These are phyloP conservation scores for Eupsittula cactorum DNA, from an alignment of 2,113 vertebrate species.

Conservation along the genomic window DNA sequence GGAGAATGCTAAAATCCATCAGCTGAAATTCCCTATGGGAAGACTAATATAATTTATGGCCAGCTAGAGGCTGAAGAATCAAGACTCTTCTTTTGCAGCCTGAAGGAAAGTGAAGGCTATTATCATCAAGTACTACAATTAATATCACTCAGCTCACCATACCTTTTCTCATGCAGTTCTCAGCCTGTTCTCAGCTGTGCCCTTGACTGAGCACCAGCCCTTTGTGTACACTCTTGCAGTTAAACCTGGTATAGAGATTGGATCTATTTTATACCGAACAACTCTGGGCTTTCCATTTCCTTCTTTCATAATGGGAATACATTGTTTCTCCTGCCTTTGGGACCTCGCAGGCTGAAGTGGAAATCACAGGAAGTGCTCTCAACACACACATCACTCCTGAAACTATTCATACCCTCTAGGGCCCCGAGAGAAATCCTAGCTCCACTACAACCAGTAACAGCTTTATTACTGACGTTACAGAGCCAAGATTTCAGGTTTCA, in stretches of 20 bases:
- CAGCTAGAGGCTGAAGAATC: not conserved
- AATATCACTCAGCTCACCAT: not conserved
- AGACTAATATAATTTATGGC: not conserved
- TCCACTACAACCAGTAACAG: not conserved
- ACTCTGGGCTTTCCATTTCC: not conserved
- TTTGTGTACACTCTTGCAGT: not conserved
- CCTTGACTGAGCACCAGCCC: not conserved
- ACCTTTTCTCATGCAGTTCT: not conserved
- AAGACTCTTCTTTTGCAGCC: not conserved
- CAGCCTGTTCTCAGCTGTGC: not conserved
- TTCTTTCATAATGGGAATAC: not conserved
- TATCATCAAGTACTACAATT: not conserved
- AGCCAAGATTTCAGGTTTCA: not conserved
- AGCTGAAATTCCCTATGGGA: not conserved
- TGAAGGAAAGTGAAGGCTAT: not conserved
- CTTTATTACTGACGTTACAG: not conserved
- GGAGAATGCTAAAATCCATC: not conserved
- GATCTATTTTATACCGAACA: not conserved
- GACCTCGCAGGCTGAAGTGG: not conserved
- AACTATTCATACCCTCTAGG: not conserved
- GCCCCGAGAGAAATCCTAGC: not conserved
- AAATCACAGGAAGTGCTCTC: not conserved
- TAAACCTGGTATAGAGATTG: not conserved
- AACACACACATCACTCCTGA: not conserved
- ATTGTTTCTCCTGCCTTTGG: not conserved